Conservation (phyloP, 2,113 vertebrate genomes). For the Seriola aureovittata region DNA sequence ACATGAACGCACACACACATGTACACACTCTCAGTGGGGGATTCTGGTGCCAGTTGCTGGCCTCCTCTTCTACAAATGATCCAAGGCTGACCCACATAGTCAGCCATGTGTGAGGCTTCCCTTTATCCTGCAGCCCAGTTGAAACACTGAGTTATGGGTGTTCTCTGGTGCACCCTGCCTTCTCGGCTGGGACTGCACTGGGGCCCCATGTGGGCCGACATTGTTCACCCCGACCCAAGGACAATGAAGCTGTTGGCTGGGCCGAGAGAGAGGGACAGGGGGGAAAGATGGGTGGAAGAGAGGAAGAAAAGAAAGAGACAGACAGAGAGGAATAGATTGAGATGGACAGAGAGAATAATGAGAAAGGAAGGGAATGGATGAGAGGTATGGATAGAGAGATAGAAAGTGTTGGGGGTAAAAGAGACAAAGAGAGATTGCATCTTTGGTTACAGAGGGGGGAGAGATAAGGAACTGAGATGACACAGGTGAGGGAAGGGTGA, state of each 20-base stretch:
- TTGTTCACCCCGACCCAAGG: slow-evolving; percentile 79
- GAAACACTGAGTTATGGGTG: slow-evolving; percentile 84
- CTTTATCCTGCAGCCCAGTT: slow-evolving; percentile 77
- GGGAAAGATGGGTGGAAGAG: slow-evolving; percentile 15
- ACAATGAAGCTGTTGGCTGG: slow-evolving; percentile 77
- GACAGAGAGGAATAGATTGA: slow-evolving; percentile 53
- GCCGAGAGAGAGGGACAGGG: slow-evolving; percentile 40
- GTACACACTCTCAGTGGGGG: slow-evolving; percentile 67
- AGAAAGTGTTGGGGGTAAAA: slow-evolving; percentile 50
- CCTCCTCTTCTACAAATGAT: slow-evolving; percentile 79
- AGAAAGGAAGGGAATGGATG: slow-evolving; percentile 35
- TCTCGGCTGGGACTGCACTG: slow-evolving; percentile 73
- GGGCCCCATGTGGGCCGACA: slow-evolving; percentile 78
- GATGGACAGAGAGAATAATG: slow-evolving; percentile 62
- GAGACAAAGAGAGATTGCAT: slow-evolving; percentile 43
- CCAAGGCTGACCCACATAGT: slow-evolving; percentile 85
- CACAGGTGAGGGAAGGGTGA: slow-evolving; percentile 47
- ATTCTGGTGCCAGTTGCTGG: slow-evolving; percentile 83
- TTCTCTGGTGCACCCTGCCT: slow-evolving; percentile 76
- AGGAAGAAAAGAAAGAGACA: slow-evolving; percentile 28
- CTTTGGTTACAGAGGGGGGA: slow-evolving; percentile 27
- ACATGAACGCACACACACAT: slow-evolving; percentile 39
- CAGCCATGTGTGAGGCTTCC: slow-evolving; percentile 84
- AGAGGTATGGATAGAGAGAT: slow-evolving; percentile 42
- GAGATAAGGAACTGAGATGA: slow-evolving; percentile 59